Conservation (phyloP, 1,140 invertebrate species). For the Cyphomyrmex costatus region DNA sequence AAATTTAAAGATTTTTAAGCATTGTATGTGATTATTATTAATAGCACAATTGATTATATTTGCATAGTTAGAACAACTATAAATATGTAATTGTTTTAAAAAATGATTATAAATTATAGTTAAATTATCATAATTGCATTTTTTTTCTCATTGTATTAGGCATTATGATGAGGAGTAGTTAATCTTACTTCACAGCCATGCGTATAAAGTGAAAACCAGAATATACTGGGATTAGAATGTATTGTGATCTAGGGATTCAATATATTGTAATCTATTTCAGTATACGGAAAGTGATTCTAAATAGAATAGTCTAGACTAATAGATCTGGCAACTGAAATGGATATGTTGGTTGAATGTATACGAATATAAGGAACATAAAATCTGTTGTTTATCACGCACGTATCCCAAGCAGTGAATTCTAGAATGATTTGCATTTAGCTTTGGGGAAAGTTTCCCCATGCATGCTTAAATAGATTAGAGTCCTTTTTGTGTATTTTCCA, state of each 20-base stretch:
- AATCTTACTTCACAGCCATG: background rate
- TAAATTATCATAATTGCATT: too few relatives aligned
- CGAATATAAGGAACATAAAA: background rate
- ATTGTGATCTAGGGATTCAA: background rate
- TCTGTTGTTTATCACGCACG: background rate
- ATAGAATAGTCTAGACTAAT: background rate
- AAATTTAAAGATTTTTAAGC: too few relatives aligned
- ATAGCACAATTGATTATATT: too few relatives aligned
- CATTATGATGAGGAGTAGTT: slow-evolving; percentile 61
- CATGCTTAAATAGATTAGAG: background rate
- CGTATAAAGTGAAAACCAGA: background rate
- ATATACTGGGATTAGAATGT: background rate
- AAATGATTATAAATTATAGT: too few relatives aligned
- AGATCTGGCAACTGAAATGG: background rate
- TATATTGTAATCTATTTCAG: background rate
- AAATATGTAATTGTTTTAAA: too few relatives aligned
- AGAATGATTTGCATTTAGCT: background rate
- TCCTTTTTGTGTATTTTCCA: background rate
- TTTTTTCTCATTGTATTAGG: slow-evolving; percentile 8
- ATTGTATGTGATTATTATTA: too few relatives aligned
- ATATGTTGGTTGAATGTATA: background rate
- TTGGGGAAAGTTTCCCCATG: background rate
- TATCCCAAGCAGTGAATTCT: background rate
- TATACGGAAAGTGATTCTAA: background rate
- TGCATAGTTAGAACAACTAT: too few relatives aligned